Base-by-base conservation (phyloP, 1,140 invertebrate genomes). In the Leptinotarsa texana region DNA sequence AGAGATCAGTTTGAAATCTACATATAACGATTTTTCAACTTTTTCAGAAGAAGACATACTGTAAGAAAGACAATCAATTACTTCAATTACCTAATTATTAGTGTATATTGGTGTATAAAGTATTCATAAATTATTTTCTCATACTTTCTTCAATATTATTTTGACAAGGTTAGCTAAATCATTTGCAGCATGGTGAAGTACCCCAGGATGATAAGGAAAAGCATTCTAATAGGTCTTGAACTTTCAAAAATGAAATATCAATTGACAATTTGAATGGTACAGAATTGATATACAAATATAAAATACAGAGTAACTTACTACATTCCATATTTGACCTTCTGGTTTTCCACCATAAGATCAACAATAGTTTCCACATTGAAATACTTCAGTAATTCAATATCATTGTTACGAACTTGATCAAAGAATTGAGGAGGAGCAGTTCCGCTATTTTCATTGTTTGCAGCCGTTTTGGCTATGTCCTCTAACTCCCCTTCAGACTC, bases 41-140 rank as follows among this genome's bases (percentile, higher is more conserved):
- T 95, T 96, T 83, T 96, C 94, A 67, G 94, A 95, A 11, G 94
- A 95, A 21, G 93, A 94, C n/a, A 93, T 91, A 84, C 93, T 95
- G 81, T 33, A 86, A 86, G 68, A 77, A 81, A 22, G 5, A 57
- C 5, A 33, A 33, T 33, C 27, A 33, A 33, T 27, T 27, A 27
- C 27, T 27, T 17, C 13, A 57, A 57, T 57, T 57, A n/a, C 33
- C 33, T 42, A 11, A 42, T 11, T 11, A 42, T 42, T 42, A 42
- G 33, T 42, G 11, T 42, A 42, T 3, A 42, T 42, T 42, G 33
- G 8, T 42, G 33, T 11, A 42, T 42, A 42, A 42, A 42, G 33
- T 4, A 42, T 42, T 42, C 33, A 42, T 42, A 11, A 42, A 42
- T 11, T 11, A 0, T 8, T 42, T 42, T 8, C 27, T 27, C 2